Percentiles rank a stretch among this genome's conserved stretches.
Evolutionary conservation across 2,113 vertebrate genomes (phyloP).

Genomic region (Pontoporia blainvillei): DNA sequence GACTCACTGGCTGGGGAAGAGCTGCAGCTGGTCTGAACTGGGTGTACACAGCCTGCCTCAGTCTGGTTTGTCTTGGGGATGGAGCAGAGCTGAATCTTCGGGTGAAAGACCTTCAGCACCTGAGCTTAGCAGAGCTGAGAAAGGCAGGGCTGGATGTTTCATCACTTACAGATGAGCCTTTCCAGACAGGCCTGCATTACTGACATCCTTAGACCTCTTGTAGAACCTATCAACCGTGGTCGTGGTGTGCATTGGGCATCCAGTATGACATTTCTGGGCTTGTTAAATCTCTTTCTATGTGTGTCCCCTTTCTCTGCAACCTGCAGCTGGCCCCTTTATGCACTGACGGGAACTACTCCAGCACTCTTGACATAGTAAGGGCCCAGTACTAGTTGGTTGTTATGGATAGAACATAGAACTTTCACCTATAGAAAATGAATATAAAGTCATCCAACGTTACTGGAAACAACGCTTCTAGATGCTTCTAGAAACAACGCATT

Average conservation of each 20-base stretch:
- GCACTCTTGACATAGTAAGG: background rate
- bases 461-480: background rate
- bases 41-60: background rate
- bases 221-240: background rate
- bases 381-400: background rate
- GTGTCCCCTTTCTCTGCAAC: background rate
- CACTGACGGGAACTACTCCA: background rate
- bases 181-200: background rate
- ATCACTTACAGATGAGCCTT: background rate
- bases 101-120: background rate
- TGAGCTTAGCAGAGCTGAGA: background rate
- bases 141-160: background rate
- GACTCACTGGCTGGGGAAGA: background rate
- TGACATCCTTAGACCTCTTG: background rate
- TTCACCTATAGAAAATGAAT: background rate
- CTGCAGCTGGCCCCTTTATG: background rate
- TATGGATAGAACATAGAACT: background rate
- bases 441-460: background rate
- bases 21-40: background rate
- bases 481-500: background rate
- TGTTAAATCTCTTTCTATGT: background rate
- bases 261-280: background rate
- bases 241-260: background rate
- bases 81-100: background rate
- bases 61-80: background rate